These are phyloP conservation scores for Irena cyanogastra DNA, from an alignment of 2,113 vertebrate genomes.

Conservation along the genomic window DNA sequence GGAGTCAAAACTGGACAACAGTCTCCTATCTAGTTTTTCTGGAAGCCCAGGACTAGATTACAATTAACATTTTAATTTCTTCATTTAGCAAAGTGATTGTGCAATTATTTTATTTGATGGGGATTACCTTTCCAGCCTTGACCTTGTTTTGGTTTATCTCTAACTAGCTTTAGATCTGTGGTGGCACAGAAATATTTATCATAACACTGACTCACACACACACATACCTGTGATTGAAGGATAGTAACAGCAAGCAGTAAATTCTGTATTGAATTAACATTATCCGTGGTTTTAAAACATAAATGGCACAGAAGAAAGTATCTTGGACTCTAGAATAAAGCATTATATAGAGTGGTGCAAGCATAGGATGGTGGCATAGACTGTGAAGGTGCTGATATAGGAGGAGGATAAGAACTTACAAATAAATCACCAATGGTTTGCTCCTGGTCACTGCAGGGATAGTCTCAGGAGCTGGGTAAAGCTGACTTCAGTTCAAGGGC, in stretches of 20 bases:
- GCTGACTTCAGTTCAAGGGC: not conserved
- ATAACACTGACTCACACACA: not conserved
- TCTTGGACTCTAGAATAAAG: not conserved
- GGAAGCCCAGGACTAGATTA: not conserved
- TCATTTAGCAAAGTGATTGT: not conserved
- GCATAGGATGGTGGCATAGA: not conserved
- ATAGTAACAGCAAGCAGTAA: not conserved
- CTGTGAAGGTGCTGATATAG: not conserved
- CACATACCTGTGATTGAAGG: not conserved
- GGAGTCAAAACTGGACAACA: not conserved
- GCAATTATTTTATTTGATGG: not conserved
- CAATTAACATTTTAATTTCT: not conserved
- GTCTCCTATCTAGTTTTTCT: not conserved
- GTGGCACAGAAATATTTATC: not conserved
- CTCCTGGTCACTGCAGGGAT: not conserved
- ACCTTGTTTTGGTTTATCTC: not conserved
- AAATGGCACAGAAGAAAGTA: not conserved
- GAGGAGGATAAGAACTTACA: rapidly evolving
- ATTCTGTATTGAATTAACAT: not conserved
- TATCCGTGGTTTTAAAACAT: not conserved
- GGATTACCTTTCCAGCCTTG: not conserved
- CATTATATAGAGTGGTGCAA: not conserved
- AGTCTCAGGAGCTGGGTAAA: not conserved
- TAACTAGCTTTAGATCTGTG: not conserved
- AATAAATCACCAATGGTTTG: not conserved